Evolutionary conservation across 2,888 invertebrate species (phyloP).

Genomic region (Lysandra coridon): DNA sequence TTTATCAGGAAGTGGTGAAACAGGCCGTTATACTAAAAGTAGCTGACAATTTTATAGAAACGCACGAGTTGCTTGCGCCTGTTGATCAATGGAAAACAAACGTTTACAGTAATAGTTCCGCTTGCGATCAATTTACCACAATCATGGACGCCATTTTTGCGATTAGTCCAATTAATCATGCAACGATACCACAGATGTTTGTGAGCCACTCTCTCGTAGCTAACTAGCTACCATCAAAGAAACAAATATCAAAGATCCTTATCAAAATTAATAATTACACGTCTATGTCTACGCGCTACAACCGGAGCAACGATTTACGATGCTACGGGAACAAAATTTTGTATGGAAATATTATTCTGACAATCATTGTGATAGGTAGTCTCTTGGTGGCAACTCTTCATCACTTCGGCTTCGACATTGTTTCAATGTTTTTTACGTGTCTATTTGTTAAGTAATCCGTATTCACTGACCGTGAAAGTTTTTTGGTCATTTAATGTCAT

Average conservation of each 20-base stretch:
- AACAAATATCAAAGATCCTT: too few species aligned
- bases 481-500: background rate
- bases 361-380: background rate
- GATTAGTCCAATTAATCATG: slow-evolving; percentile 32
- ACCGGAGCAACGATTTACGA: too few species aligned
- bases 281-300: too few species aligned
- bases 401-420: background rate
- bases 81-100: slow-evolving; percentile 23
- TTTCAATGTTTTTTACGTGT: background rate
- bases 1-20: too few species aligned
- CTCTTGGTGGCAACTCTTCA: background rate
- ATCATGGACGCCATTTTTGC: slow-evolving; percentile 32
- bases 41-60: too few species aligned
- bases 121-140: slow-evolving; percentile 35
- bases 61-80: background rate
- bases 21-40: too few species aligned
- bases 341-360: too few species aligned
- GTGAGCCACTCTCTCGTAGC: too few species aligned
- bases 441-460: background rate
- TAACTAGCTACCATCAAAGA: too few species aligned
- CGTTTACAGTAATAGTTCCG: slow-evolving; percentile 37
- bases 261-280: too few species aligned
- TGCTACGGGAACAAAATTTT: too few species aligned
- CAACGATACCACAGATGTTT: background rate
- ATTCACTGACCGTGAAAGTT: slow-evolving; percentile 17